These are phyloP conservation scores for Cylloceria caligata DNA, from an alignment of 2,888 invertebrate genomes.

Conservation along the genomic window DNA sequence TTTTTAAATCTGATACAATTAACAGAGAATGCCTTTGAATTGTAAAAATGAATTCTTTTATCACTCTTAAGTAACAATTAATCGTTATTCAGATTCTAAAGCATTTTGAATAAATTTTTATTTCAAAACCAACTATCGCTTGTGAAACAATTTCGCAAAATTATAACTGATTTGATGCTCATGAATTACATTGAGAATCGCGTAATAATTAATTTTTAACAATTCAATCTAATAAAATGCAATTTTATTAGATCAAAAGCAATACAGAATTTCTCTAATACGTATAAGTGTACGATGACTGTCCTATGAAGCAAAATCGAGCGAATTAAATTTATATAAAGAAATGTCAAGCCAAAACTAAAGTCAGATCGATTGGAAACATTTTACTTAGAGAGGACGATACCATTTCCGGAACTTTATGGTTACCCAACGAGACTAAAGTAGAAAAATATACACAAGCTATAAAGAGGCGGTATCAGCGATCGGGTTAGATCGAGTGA, in stretches of 20 bases:
- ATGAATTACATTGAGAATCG: no score
- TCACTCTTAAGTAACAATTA: no score
- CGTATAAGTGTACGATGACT: not conserved
- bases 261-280: not conserved
- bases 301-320: not conserved
- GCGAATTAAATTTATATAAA: not conserved
- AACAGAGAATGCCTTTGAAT: no score
- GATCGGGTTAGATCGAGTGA: not conserved
- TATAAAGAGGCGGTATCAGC: not conserved
- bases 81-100: no score
- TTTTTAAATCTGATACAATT: no score
- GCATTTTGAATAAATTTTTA: no score
- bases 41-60: no score
- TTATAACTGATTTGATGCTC: no score
- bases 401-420: slow-evolving; percentile 10
- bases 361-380: not conserved
- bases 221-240: no score
- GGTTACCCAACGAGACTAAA: not conserved
- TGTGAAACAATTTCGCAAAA: no score
- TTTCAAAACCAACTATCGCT: no score
- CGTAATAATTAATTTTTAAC: no score
- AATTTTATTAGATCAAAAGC: not conserved
- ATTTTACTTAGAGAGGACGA: slow-evolving; percentile 3
- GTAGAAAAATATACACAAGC: not conserved
- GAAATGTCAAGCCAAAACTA: not conserved